Conservation (phyloP, 2,888 invertebrate species). For the Halictus ligatus region DNA sequence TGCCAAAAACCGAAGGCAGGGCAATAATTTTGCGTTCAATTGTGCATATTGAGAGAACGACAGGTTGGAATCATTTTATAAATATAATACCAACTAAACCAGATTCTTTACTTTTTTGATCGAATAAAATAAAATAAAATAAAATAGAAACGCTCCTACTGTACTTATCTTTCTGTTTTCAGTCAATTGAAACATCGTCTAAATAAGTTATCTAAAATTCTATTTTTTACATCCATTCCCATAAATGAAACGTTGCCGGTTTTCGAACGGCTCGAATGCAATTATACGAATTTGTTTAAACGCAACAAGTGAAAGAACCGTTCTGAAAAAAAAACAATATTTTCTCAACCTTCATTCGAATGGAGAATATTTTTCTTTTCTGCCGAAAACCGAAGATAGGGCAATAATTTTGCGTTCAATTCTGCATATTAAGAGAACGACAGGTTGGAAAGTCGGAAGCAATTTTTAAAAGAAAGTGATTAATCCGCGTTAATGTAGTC, state of each 20-base stretch:
- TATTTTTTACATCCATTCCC: background rate
- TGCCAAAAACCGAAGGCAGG: background rate
- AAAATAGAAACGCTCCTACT: too few relatives aligned
- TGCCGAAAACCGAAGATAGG: background rate
- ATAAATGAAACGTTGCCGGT: background rate
- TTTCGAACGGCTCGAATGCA: background rate
- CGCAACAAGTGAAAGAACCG: background rate
- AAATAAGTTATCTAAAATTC: background rate
- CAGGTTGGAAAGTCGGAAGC: background rate
- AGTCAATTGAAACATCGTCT: background rate
- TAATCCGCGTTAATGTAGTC: background rate
- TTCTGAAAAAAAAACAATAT: background rate
- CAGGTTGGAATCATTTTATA: too few relatives aligned
- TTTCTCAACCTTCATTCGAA: background rate
- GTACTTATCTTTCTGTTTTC: too few relatives aligned
- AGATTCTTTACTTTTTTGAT: background rate
- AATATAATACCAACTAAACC: background rate
- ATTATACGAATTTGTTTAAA: background rate
- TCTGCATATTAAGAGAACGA: background rate
- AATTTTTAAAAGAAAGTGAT: background rate
- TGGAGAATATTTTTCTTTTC: background rate
- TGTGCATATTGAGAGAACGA: too few relatives aligned
- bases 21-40: background rate
- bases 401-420: background rate
- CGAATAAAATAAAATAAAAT: too few relatives aligned